Conservation (phyloP, 92 coral and sea anemone species). For the Diadumene lineata region DNA sequence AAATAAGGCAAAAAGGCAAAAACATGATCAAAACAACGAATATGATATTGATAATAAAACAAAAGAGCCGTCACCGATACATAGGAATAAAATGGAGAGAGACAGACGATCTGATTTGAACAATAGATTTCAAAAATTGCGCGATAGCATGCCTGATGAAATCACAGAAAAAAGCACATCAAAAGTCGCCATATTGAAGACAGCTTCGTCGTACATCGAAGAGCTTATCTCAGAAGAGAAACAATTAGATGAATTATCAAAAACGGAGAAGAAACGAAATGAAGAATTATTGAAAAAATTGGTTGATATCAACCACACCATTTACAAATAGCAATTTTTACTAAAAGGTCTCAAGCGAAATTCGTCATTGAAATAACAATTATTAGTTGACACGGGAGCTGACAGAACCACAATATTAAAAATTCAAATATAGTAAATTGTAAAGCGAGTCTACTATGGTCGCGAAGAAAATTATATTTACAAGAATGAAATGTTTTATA, state of each 20-base stretch:
- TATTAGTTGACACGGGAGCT: too few species aligned
- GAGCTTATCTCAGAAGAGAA: slow-evolving; percentile 31
- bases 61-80: slow-evolving; percentile 10
- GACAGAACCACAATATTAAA: too few species aligned
- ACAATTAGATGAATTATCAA: slow-evolving; percentile 10
- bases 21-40: background rate
- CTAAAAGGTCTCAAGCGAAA: too few species aligned
- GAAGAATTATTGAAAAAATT: slow-evolving; percentile 38
- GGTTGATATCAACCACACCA: slow-evolving; percentile 14
- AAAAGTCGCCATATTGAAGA: slow-evolving; percentile 58
- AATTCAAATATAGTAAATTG: too few species aligned
- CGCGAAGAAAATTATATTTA: too few species aligned
- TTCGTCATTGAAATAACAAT: too few species aligned
- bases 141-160: slow-evolving; percentile 51
- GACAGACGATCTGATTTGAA: slow-evolving; percentile 74
- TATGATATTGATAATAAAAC: background rate
- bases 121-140: slow-evolving; percentile 61
- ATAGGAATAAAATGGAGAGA: slow-evolving; percentile 50
- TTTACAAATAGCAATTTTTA: too few species aligned
- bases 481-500: too few species aligned
- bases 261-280: slow-evolving; percentile 28
- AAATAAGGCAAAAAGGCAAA: slow-evolving; percentile 12
- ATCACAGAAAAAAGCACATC: slow-evolving; percentile 48
- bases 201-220: slow-evolving; percentile 48
- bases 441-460: too few species aligned